Evolutionary conservation across 2,888 invertebrate species (phyloP), one percentile per base, ranked within the genome.

Genomic region (Nephrotoma guestfalica): DNA sequence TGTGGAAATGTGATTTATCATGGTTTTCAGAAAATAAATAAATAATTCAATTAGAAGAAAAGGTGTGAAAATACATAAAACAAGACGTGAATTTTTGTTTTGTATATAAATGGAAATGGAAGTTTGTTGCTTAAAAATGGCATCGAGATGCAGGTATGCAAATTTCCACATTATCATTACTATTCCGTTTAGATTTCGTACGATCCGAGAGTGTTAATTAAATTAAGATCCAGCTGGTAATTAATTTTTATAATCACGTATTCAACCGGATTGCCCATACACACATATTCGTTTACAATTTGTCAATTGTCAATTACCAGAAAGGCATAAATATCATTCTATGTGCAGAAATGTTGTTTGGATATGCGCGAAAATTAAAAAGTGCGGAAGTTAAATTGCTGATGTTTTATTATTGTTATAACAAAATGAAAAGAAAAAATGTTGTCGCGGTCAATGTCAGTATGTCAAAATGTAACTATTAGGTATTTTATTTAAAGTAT

Each of bases 51-150:
- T 71, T 71, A 30, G 71, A 30, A 9, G 71, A 30, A 71, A 71
- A 71, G 71, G 71, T 71, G 71, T 71, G 30, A 30, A 71, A 30
- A 71, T 30, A 71, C 30, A 30, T 9, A 30, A 30, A 71, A 9
- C 71, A 30, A 30, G 71, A 30, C 30, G 18, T 51, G 71, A 30
- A 30, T 30, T 30, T 30, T 57, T 6, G 18, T 18, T 57, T 15
- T 51, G 51, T 57, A 0, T 11, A 18, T 57, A 57, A n/a, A 71
- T 71, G 71, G 71, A 71, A 71, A 89, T 89, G 89, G 89, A 89
- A 87, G 89, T 89, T 86, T 89, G 89, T 87, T 89, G 89, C 87
- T 88, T 89, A 87, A 89, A 89, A 88, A 89, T 89, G 89, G 89
- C 89, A 88, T 89, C 89, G 47, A 88, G 89, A 87, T 89, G 89